A percentile compares a stretch with the other conserved stretches of the same genome.
Conservation (phyloP, 2,888 invertebrate genomes). For the Eustalomyia histrio region DNA sequence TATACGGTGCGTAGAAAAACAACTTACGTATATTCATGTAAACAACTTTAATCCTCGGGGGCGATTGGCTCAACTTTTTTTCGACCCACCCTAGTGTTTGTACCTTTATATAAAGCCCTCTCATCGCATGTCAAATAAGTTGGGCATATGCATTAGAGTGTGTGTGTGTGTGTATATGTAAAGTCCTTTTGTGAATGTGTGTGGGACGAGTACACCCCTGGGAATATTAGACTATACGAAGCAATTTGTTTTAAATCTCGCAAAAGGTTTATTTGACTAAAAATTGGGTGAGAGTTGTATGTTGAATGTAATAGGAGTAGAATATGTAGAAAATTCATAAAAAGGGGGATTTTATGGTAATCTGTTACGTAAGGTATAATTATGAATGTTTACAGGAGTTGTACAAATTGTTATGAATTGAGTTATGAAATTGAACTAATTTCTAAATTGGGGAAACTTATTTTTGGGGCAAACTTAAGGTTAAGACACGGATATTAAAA, state of each 20-base stretch:
- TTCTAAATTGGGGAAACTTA: too few species aligned
- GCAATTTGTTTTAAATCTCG: conserved; percentile 61
- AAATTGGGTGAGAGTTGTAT: conserved; percentile 52
- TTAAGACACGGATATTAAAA: too few species aligned
- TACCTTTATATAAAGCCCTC: conserved; percentile 44
- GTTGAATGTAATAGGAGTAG: conserved; percentile 12
- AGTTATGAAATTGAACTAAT: too few species aligned
- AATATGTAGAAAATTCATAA: conserved; percentile 9
- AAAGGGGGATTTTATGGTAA: conserved; percentile 59
- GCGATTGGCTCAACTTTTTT: too few species aligned
- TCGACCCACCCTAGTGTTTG: too few species aligned
- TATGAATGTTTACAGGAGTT: conserved; percentile 20
- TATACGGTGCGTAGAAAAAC: too few species aligned
- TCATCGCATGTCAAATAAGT: conserved; percentile 61
- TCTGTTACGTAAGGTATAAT: conserved; percentile 63
- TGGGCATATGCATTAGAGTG: not conserved
- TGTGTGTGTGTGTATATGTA: conserved; percentile 15
- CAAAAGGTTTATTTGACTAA: conserved; percentile 57
- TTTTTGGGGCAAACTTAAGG: too few species aligned
- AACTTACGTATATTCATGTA: too few species aligned
- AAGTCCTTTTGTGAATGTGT: conserved; percentile 42
- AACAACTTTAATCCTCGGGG: too few species aligned
- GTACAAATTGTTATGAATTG: not conserved
- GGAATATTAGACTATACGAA: conserved; percentile 55
- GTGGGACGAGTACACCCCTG: conserved; percentile 63